Percentiles rank a stretch among this genome's conserved stretches.
phyloP scores from a whole-genome alignment of 2,797 vertebrate genomes.

The Liparis tanakae region DNA sequence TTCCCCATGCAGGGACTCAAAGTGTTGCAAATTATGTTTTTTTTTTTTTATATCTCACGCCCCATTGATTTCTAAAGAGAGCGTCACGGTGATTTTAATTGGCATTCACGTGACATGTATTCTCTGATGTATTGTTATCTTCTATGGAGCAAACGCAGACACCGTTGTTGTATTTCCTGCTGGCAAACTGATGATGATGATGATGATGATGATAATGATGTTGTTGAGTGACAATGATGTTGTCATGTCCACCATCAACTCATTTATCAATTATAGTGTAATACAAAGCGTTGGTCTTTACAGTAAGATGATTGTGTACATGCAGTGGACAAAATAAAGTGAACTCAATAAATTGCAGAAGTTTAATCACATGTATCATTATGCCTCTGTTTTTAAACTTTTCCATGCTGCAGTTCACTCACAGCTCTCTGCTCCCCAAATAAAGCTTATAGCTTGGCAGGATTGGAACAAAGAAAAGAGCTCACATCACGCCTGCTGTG shows the following conservation, averaged over 20 bases:
- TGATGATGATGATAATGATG: no score
- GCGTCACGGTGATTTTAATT: conserved; percentile 38
- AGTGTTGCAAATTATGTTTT: conserved; percentile 40
- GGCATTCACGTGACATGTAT: conserved; percentile 38
- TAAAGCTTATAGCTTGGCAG: conserved; percentile 1
- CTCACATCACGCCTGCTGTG: neutral
- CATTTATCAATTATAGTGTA: neutral
- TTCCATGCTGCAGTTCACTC: neutral
- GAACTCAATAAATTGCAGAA: neutral
- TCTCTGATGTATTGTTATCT: conserved; percentile 25
- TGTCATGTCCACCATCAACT: conserved; percentile 18
- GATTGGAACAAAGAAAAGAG: conserved; percentile 8
- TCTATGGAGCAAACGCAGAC: neutral
- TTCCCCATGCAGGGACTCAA: neutral
- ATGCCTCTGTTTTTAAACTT: neutral
- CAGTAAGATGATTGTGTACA: neutral
- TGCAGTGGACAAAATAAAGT: neutral
- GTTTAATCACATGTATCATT: neutral
- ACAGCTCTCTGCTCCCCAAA: neutral
- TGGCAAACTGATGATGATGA: conserved; percentile 19
- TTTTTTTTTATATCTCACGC: conserved; percentile 29
- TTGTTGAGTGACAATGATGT: conserved; percentile 27
- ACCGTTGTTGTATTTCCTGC: conserved; percentile 53
- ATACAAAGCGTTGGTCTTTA: neutral
- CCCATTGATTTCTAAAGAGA: conserved; percentile 49